A percentile compares a stretch with the other conserved stretches of the same genome.
phyloP scores from a whole-genome alignment of 2,113 vertebrate genomes.

The Saguinus midas region DNA sequence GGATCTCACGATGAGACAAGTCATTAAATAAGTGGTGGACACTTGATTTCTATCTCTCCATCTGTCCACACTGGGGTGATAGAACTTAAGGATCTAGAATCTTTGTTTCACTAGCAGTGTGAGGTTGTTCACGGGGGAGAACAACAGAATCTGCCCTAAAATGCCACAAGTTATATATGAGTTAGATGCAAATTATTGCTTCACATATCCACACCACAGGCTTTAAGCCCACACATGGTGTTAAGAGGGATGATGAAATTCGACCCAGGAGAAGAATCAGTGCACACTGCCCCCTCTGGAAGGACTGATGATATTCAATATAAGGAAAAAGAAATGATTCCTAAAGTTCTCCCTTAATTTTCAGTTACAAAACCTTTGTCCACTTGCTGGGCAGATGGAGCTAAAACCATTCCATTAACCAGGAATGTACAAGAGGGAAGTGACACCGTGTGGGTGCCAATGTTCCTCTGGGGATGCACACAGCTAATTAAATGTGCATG shows the following conservation, averaged over 20 bases:
- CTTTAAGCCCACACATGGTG: neutral
- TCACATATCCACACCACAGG: accelerated
- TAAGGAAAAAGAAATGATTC: neutral
- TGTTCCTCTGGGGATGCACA: neutral
- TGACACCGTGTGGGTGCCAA: neutral
- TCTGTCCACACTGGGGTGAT: neutral
- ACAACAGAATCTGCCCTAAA: neutral
- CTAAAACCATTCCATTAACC: neutral
- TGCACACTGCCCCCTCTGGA: neutral
- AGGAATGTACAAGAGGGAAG: neutral
- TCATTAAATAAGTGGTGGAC: too few relatives aligned
- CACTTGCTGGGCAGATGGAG: neutral
- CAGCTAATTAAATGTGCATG: neutral
- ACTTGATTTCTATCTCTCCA: too few relatives aligned
- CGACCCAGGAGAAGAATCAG: neutral
- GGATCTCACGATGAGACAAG: neutral
- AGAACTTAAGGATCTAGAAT: neutral
- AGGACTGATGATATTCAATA: neutral
- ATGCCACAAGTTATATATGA: neutral
- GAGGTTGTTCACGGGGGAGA: neutral
- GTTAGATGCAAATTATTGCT: neutral
- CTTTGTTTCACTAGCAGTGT: neutral
- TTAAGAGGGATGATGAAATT: neutral
- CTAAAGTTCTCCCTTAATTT: neutral
- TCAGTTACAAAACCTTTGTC: neutral